Base-by-base conservation (phyloP, 2,888 invertebrate genomes). In the Eumerus sabulonum region DNA sequence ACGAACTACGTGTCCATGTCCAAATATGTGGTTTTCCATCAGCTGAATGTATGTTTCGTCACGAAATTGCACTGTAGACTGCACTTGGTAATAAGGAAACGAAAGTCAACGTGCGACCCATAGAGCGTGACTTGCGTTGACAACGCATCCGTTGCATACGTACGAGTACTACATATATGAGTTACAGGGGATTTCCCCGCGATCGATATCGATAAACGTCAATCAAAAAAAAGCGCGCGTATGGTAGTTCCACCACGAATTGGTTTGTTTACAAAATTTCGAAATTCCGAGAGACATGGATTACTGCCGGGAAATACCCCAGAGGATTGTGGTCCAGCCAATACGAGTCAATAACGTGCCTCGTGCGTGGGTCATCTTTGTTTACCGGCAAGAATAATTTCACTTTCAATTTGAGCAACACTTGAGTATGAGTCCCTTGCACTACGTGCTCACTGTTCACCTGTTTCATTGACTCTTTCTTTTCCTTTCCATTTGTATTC, bases 391-490 rank as follows among this genome's bases (percentile, higher is more conserved):
- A 60, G 40, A 40, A 36, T 17, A 51, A 74, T 79, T 79, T 79
- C 74, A 79, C 79, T 79, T 79, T 79, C 64, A 59, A 70, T 79
- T 64, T 79, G 59, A 17, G 72, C 62, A 67, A 68, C 73, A 77
- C 67, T 73, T 72, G n/a, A n/a, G n/a, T 67, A 73, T 68, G 74
- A 79, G 70, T 74, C 74, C 68, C 64, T 45, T 64, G 64, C 51
- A 38, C 18, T 36, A 35, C 53, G 27, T 19, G 35, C 50, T 7
- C 27, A 7, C 27, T 2, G 7, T 27, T 27, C 27, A 27, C 3
- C 7, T 7, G 7, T 27, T 2, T 27, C 7, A 7, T 27, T 27
- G 27, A 4, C 27, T n/a, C 3, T 27, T 27, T 27, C 27, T 27
- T 27, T 7, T 27, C 27, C 7, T 4, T 27, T 27, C 27, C 7